Evolutionary conservation across 1,140 invertebrate genomes (phyloP).

Genomic region (Fopius arisanus): DNA sequence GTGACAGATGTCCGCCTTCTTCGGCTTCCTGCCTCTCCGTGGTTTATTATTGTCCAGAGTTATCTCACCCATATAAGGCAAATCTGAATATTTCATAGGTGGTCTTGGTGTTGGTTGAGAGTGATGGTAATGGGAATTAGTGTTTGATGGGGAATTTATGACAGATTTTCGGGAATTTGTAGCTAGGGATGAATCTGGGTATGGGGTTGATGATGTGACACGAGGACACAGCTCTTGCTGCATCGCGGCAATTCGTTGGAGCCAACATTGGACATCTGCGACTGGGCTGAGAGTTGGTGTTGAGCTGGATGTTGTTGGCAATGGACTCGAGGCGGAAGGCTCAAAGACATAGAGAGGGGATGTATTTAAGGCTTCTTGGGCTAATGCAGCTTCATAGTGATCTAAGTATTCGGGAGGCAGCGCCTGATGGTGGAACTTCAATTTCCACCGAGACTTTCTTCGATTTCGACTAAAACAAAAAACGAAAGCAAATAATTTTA

Average conservation of each 20-base stretch:
- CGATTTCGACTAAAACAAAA: slow-evolving; percentile 64
- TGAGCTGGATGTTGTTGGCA: slow-evolving; percentile 49
- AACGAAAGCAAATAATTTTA: slow-evolving; percentile 2
- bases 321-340: slow-evolving; percentile 42
- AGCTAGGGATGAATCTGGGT: slow-evolving; percentile 13
- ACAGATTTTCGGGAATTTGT: slow-evolving; percentile 45
- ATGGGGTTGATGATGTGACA: slow-evolving; percentile 21
- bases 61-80: slow-evolving; percentile 91
- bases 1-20: slow-evolving; percentile 89
- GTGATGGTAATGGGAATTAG: slow-evolving; percentile 36
- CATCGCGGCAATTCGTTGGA: slow-evolving; percentile 74
- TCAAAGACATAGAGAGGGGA: slow-evolving; percentile 38
- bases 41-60: slow-evolving; percentile 86
- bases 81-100: slow-evolving; percentile 78
- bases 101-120: slow-evolving; percentile 48
- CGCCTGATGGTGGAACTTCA: slow-evolving; percentile 84
- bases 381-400: slow-evolving; percentile 79
- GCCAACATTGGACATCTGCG: slow-evolving; percentile 72
- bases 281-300: slow-evolving; percentile 58
- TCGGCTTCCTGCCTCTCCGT: slow-evolving; percentile 83
- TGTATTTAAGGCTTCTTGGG: slow-evolving; percentile 60
- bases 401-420: slow-evolving; percentile 80
- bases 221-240: slow-evolving; percentile 66
- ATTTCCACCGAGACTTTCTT: slow-evolving; percentile 75
- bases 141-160: slow-evolving; percentile 49